Conservation (phyloP, 2,797 vertebrate genomes). For the Chrysocyon brachyurus region DNA sequence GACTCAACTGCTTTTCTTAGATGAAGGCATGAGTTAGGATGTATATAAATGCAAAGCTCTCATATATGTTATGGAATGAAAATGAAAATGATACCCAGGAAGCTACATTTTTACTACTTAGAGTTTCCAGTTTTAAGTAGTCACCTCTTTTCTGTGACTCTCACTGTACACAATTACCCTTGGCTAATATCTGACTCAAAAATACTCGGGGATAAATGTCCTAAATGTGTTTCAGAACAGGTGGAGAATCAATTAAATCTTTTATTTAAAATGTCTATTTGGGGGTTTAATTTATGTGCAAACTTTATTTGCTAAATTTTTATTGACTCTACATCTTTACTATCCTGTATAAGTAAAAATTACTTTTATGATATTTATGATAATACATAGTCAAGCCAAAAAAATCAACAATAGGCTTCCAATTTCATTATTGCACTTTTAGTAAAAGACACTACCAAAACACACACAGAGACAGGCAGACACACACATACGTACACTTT, state of each 20-base stretch:
- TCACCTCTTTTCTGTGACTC: background rate
- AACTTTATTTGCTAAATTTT: slow-evolving; percentile 28
- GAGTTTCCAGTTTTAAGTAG: background rate
- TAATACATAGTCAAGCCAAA: background rate
- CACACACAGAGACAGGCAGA: background rate
- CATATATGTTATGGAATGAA: slow-evolving; percentile 29
- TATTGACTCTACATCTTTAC: background rate
- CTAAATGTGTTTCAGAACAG: background rate
- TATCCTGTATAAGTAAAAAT: background rate
- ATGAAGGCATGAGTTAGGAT: background rate
- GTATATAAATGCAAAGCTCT: slow-evolving; percentile 1
- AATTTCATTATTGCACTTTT: background rate
- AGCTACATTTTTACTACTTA: background rate
- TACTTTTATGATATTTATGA: background rate
- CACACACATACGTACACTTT: background rate
- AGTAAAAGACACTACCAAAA: slow-evolving; percentile 1
- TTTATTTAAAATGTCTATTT: background rate
- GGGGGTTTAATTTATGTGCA: background rate
- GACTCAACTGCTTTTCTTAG: background rate
- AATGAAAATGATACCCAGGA: background rate
- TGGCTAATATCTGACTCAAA: background rate
- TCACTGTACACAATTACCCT: background rate
- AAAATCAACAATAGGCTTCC: background rate
- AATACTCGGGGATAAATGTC: background rate
- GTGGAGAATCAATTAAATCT: background rate